Evolutionary conservation across 2,797 vertebrate genomes (phyloP), one percentile per base, ranked within the genome.

Genomic region (Darevskia mixta): DNA sequence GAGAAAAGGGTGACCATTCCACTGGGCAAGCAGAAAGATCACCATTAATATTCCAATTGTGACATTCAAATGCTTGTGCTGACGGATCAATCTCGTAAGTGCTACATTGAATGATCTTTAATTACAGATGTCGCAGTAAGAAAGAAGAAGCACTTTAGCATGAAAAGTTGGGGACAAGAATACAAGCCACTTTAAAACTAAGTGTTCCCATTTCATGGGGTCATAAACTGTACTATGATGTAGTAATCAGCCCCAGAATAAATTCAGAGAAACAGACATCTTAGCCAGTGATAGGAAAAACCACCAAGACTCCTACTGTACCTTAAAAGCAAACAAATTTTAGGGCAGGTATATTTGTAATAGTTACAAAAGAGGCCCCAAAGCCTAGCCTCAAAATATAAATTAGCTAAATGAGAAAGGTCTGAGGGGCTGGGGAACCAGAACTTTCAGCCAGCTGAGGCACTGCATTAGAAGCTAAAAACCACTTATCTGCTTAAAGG

Each of bases 401-500:
- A 5, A 88, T 71, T 45, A 87, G 27, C 38, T 61, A 78, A 43
- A 69, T 71, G 27, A 41, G 43, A 55, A 86, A 83, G n/a, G 8
- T 43, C 64, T 61, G 23, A 9, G 49, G 49, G 49, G 49, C 49
- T 49, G 23, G 20, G 13, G 17, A 64, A 88, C 61, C 29, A 20
- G 66, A 79, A 72, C 27, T 2, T 29, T 29, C 77, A 41, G n/a
- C 18, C 32, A 64, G 15, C 29, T 58, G 11, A 32, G 27, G 32
- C 35, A 43, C 5, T 71, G 5, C n/a, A 35, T 87, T 45, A 67
- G 35, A 72, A 76, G 49, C 75, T 73, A 73, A 84, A 55, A 85
- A 35, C n/a, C 29, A 64, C 41, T 64, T 76, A 27, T 55, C 66
- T 79, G 45, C 69, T 45, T 79, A 88, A 88, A 73, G 38, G 82